Base-by-base conservation (phyloP, 23 tunicate species). In the Trididemnum clinides region DNA sequence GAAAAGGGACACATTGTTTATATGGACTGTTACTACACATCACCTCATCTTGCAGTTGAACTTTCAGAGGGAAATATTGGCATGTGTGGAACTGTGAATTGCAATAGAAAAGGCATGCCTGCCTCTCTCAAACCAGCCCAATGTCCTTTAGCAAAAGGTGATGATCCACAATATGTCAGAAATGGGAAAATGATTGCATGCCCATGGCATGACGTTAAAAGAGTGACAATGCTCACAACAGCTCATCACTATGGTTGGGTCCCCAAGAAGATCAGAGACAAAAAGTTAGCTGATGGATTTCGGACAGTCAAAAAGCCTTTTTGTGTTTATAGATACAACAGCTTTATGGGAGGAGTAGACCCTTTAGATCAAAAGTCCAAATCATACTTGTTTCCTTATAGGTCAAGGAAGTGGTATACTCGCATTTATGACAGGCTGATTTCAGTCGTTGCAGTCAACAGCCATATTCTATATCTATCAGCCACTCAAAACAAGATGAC, bases 91-190 rank as follows among this genome's bases (percentile, higher is more conserved):
- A 78, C 69, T 32, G 83, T 78, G 51, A 51, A 51, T 78, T 50
- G 44, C 83, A 78, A 78, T 35, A 51, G 83, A 51, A 78, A 78
- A 54, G 66, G 66, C 51, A 78, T 78, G 83, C 83, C 83, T 31
- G 66, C 38, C 37, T 31, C 44, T 29, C 66, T 78, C 38, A 78
- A 78, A 54, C 66, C 66, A 54, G 65, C 83, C 21, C 44, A 50
- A 31, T 31, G 38, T 28, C 66, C 83, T 78, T 51, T 78, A 35
- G 39, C 38, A 78, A 78, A 78, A 54, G 66, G 66, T 78, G 83
- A 78, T 78, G 66, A 50, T 50, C 83, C 83, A 51, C 51, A 32
- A 29, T 78, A 28, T 78, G 50, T 34, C 51, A 51, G 34, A 51
- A 32, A 6, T 51, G 83, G 50, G 44, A 78, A 78, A 35, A 31